phyloP scores from a whole-genome alignment of 2,888 invertebrate species.

The Calliphora vomitoria region DNA sequence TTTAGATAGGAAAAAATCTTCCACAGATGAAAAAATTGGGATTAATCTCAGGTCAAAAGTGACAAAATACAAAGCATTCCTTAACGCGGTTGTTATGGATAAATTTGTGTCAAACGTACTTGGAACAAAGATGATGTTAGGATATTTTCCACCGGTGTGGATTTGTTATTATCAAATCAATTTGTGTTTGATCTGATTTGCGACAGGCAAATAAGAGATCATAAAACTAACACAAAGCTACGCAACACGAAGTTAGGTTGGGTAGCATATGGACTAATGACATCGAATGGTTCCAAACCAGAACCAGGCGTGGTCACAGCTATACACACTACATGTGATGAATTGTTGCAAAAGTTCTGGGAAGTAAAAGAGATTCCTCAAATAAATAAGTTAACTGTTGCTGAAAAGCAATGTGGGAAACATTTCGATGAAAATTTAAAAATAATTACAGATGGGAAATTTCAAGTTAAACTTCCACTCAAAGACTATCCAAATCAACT shows the following conservation, averaged over 20 bases:
- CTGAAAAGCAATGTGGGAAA: no score
- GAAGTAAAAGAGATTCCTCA: constrained; percentile 17
- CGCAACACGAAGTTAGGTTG: constrained; percentile 23
- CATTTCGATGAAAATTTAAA: no score
- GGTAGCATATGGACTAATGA: background rate
- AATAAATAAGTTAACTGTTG: no score
- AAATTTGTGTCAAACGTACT: constrained; percentile 23
- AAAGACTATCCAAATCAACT: background rate
- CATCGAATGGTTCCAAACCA: background rate
- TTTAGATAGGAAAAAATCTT: constrained; percentile 1
- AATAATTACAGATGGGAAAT: no score
- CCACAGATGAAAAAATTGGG: constrained; percentile 1
- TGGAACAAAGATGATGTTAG: background rate
- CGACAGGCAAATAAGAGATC: background rate
- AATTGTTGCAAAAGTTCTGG: constrained; percentile 26
- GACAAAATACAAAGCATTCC: constrained; percentile 4
- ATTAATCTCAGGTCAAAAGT: constrained; percentile 11
- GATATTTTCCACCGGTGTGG: constrained; percentile 16
- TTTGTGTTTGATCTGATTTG: constrained; percentile 29
- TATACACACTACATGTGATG: background rate
- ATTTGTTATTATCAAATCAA: no score
- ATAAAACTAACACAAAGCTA: background rate
- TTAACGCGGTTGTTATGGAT: constrained; percentile 9
- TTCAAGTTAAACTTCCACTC: background rate
- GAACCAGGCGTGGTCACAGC: background rate